Evolutionary conservation across 2,797 vertebrate genomes (phyloP).

Genomic region (Neopelma chrysocephalum): DNA sequence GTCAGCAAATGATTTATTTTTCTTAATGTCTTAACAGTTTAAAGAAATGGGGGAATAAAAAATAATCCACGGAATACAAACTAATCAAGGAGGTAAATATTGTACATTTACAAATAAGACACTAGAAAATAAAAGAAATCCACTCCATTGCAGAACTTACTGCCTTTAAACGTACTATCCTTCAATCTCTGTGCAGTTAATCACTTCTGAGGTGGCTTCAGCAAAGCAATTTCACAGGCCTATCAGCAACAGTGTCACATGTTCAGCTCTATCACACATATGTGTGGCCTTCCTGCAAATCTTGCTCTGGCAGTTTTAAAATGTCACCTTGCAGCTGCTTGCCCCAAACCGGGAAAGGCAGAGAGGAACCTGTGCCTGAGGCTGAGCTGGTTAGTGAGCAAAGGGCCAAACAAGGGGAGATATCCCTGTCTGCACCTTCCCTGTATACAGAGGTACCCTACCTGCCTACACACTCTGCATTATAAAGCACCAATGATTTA

Average conservation of each 20-base stretch:
- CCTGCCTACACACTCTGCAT: too few species aligned
- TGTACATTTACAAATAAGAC: neutral
- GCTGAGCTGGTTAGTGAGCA: rapidly evolving
- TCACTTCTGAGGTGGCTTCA: neutral
- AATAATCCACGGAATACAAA: neutral
- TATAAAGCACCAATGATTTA: neutral
- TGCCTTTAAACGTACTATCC: neutral
- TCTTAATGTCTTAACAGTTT: neutral
- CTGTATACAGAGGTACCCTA: neutral
- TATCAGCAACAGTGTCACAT: neutral
- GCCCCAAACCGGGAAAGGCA: neutral
- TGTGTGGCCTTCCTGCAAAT: neutral
- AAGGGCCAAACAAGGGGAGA: neutral
- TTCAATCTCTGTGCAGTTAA: neutral
- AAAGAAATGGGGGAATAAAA: neutral
- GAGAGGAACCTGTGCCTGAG: neutral
- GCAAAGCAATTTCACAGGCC: neutral
- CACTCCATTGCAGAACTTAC: neutral
- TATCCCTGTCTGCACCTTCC: rapidly evolving
- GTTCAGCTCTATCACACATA: neutral
- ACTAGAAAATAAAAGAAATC: neutral
- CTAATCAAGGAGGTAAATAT: neutral
- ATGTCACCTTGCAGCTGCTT: neutral
- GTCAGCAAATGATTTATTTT: neutral
- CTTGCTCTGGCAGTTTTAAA: neutral